These are phyloP conservation scores for Phylloscopus whistleri DNA, from an alignment of 2,113 vertebrate genomes.

Conservation along the genomic window DNA sequence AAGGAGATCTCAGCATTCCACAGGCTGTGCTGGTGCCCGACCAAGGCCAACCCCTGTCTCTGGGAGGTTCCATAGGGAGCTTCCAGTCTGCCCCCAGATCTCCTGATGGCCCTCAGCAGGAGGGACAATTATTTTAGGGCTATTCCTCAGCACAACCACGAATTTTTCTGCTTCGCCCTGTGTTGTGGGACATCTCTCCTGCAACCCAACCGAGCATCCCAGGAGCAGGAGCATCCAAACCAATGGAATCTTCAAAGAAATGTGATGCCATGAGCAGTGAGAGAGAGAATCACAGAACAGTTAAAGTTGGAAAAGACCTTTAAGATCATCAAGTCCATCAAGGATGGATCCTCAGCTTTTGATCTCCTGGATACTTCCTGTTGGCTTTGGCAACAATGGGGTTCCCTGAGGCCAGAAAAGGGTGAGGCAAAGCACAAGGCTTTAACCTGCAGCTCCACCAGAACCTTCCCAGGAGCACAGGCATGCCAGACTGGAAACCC, in stretches of 20 bases:
- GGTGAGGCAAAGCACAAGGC: neutral
- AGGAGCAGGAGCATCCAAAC: neutral
- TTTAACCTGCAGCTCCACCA: neutral
- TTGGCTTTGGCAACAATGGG: neutral
- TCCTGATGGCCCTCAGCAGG: neutral
- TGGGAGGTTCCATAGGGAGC: neutral
- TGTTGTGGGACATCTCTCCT: too few species aligned
- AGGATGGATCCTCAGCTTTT: neutral
- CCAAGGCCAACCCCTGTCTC: neutral
- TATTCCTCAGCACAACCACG: neutral
- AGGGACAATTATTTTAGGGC: neutral
- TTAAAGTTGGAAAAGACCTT: neutral
- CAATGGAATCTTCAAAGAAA: neutral
- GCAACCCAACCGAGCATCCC: accelerated
- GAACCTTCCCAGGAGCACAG: neutral
- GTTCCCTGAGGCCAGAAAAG: neutral
- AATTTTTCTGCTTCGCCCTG: accelerated
- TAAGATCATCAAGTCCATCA: neutral
- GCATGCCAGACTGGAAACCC: neutral
- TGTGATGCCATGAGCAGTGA: neutral
- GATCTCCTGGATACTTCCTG: neutral
- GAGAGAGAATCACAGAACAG: neutral
- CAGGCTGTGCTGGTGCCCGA: accelerated
- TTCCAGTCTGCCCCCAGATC: neutral
- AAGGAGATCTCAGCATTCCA: neutral